Evolutionary conservation across 2,888 invertebrate species (phyloP), one percentile per base, ranked within the genome.

Genomic region (Dynastes hyllus): DNA sequence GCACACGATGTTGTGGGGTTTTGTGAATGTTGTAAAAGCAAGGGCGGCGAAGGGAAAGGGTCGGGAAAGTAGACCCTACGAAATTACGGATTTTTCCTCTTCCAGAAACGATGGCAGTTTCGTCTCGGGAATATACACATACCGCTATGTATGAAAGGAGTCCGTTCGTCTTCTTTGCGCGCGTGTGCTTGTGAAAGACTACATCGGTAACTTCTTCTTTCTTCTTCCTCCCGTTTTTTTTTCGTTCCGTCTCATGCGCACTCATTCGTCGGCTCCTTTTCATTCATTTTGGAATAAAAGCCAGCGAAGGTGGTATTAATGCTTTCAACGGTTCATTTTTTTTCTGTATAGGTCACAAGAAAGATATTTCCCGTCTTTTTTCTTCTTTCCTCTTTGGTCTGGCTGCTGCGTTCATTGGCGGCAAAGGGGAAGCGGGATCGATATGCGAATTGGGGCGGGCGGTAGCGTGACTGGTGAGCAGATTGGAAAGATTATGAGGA

Each of bases 41-140:
- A 40, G 11, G 13, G 32, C 29, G 16, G 32, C n/a, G 58, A 4
- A 9, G 40, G 58, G 58, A 4, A 71, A n/a, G 11, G 53, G 53
- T 29, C 13, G n/a, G 29, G 53, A 53, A 32, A 53, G 70, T 16
- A 40, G 40, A 40, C 58, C 40, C 61, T 71, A 16, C 27, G 32
- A 73, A 73, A 73, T 61, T 73, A 61, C 58, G 73, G 40, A 61
- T 73, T 40, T 61, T 40, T 9, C 11, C 27, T 69, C 40, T 69
- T 16, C 67, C 9, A 65, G n/a, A 53, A 53, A 65, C 65, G n/a
- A 8, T 16, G 22, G 16, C 22, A 67, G 22, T 67, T 45, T 27
- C 11, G 27, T 69, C 50, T 69, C 9, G 16, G 50, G 50, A 67
- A 67, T 67, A 65, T 65, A 32, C 5, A 32, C 22, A 40, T 66